These are phyloP conservation scores for Phylloscopus collybita DNA, from an alignment of 2,797 vertebrate species.

Conservation along the genomic window DNA sequence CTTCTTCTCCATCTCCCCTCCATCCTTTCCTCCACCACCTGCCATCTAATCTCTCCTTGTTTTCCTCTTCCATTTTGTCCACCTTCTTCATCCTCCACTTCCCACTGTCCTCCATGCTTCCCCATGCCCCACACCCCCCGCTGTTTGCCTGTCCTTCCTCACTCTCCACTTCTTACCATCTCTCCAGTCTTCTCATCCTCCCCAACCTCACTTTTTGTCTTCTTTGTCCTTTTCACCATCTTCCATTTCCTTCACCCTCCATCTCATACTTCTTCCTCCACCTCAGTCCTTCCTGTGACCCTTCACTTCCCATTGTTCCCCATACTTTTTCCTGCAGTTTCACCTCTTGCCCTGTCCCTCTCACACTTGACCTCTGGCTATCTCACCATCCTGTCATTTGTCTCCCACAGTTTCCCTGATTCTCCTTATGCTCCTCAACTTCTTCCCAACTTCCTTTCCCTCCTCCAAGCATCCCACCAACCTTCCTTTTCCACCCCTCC, in stretches of 20 bases:
- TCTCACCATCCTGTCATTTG: neutral
- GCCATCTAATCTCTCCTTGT: neutral
- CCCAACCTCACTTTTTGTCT: neutral
- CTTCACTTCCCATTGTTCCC: neutral
- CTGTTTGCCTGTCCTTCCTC: neutral
- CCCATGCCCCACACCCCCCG: neutral
- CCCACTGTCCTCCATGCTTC: neutral
- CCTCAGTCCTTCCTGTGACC: neutral
- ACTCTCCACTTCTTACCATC: neutral
- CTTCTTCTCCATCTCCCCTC: neutral
- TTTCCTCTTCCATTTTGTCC: neutral
- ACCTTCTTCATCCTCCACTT: neutral
- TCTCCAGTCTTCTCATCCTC: neutral
- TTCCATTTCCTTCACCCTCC: neutral
- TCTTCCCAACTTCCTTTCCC: neutral
- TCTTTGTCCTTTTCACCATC: neutral
- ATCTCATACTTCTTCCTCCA: neutral
- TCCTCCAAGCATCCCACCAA: neutral
- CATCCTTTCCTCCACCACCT: neutral
- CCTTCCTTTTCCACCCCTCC: neutral
- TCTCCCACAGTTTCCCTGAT: neutral
- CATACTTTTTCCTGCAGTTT: neutral
- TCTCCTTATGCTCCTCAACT: neutral
- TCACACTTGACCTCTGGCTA: accelerated
- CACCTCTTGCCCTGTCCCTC: neutral